Conservation (phyloP, 2,888 invertebrate genomes). For the Habroteleia sp. region DNA sequence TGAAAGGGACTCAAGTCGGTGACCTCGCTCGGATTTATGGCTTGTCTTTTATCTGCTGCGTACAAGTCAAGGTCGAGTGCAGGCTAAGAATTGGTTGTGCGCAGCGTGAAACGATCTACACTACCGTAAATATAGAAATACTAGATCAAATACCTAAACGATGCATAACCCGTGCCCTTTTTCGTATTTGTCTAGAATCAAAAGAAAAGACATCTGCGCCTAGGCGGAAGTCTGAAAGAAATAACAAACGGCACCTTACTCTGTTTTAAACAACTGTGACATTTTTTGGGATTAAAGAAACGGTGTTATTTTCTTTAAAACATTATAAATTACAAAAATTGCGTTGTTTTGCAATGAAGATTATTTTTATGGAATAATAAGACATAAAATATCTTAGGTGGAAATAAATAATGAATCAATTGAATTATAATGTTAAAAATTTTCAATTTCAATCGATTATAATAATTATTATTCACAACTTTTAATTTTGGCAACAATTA, state of each 20-base stretch:
- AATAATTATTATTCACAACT: no score
- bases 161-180: conserved; percentile 61
- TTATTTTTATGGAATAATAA: no score
- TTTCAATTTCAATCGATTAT: no score
- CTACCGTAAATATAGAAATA: conserved; percentile 74
- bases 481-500: no score
- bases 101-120: conserved; percentile 74
- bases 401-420: no score
- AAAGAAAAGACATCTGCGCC: conserved; percentile 46
- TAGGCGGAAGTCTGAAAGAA: conserved; percentile 35
- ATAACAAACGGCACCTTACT: conserved; percentile 49
- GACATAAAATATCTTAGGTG: no score
- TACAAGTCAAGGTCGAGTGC: conserved; percentile 75
- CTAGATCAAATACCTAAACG: conserved; percentile 67
- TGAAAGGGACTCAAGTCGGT: conserved; percentile 69
- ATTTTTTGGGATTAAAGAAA: no score
- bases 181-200: conserved; percentile 34
- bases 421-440: no score
- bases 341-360: no score
- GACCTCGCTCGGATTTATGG: conserved; percentile 78
- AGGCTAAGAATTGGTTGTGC: conserved; percentile 72
- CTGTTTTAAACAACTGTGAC: no score
- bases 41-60: conserved; percentile 72
- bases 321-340: no score
- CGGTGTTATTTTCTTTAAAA: no score